Evolutionary conservation across 2,797 vertebrate species (phyloP), one percentile per base, ranked within the genome.

Genomic region (Pempheris klunzingeri): DNA sequence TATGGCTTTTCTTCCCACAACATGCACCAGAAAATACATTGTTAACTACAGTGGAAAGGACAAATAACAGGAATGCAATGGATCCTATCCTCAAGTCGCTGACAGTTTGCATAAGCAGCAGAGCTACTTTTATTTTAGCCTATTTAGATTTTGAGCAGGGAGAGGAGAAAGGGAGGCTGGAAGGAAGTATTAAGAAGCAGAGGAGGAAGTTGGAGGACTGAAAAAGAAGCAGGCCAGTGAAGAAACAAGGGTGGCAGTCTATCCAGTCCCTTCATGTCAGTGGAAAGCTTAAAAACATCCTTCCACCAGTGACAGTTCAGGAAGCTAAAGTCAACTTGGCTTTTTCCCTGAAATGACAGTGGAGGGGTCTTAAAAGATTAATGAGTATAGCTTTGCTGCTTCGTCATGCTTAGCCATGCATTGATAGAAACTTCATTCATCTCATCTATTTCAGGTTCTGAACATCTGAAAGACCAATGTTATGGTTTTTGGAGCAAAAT

Each of bases 281-380:
- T 46, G 44, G 43, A 77, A 83, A 77, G 79, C 83, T 79, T 81
- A 80, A 85, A 86, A 78, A 76, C 79, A 78, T 84, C 76, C 52
- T 69, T 84, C 74, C 26, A 81, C 53, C 57, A 78, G 49, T 82
- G 85, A 87, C 85, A 84, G 74, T 74, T 85, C 63, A 83, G 57
- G 43, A 82, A 87, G 85, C 74, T 81, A 18, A 81, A 87, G 74
- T 83, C 83, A 85, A 78, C 71, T 71, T 68, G 62, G 47, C 78
- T 47, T 80, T 80, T 80, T 79, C 55, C 62, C 32, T 26, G 22
- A n/a, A 65, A 83, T 67, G 82, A 82, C 83, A 83, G 78, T 22
- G 65, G 78, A 89, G 77, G 80, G 52, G 80, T 89, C 85, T 90
- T 87, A 87, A 88, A 89, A 90, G 81, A 90, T 90, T 88, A 90